Conservation (phyloP, 1,140 invertebrate species). For the Eurosta solidaginis region DNA sequence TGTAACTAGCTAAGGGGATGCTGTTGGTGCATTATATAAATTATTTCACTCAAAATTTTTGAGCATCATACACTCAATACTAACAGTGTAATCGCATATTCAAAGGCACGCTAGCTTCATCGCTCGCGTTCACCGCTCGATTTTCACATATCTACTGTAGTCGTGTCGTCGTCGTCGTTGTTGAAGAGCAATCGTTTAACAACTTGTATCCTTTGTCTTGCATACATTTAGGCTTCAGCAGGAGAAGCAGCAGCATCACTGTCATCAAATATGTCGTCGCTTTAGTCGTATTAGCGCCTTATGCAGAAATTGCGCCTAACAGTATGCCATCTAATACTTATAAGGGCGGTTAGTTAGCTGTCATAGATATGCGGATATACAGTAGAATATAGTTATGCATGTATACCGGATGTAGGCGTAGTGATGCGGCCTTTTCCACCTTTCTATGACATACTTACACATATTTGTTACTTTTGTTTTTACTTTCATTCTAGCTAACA, state of each 20-base stretch:
- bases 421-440: background rate
- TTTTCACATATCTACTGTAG: background rate
- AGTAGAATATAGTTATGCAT: background rate
- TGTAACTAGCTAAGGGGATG: background rate
- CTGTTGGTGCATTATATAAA: background rate
- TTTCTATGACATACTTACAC: background rate
- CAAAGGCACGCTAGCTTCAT: too few relatives aligned
- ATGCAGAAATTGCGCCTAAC: background rate
- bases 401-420: slow-evolving; percentile 4
- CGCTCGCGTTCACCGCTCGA: background rate
- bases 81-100: background rate
- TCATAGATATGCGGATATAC: background rate
- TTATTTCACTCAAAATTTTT: background rate
- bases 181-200: slow-evolving; percentile 25
- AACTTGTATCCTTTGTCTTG: background rate
- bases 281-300: background rate
- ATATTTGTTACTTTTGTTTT: too few relatives aligned
- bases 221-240: slow-evolving; percentile 15
- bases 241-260: too few relatives aligned
- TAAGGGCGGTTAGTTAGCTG: background rate
- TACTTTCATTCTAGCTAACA: background rate
- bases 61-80: background rate
- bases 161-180: background rate
- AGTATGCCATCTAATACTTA: background rate
- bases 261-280: too few relatives aligned